Percentiles rank a stretch among this genome's conserved stretches.
Evolutionary conservation across 2,113 vertebrate genomes (phyloP).

Genomic region (Phrynosoma platyrhinos): DNA sequence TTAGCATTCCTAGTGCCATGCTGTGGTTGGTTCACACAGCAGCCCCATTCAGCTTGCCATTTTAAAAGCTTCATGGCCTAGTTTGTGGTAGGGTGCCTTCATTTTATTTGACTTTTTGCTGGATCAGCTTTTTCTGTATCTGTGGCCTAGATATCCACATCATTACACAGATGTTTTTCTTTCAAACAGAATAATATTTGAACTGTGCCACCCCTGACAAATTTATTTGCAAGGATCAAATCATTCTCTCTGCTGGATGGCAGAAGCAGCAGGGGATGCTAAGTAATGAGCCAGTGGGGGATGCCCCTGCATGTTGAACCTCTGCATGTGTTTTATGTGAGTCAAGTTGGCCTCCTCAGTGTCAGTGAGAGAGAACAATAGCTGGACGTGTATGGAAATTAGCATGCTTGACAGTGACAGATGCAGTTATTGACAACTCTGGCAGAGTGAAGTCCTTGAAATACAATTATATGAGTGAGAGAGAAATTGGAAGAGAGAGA

Average conservation of each 20-base stretch:
- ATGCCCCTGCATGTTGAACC: constrained; percentile 50
- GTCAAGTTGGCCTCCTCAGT: constrained; percentile 44
- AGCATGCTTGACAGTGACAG: constrained; percentile 54
- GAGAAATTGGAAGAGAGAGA: background rate
- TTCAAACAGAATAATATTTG: constrained; percentile 30
- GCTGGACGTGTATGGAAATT: constrained; percentile 45
- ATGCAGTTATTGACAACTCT: constrained; percentile 51
- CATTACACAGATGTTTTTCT: constrained; percentile 33
- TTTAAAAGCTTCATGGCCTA: constrained; percentile 53
- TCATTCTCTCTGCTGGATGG: constrained; percentile 36
- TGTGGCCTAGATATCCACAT: constrained; percentile 45
- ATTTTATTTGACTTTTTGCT: constrained; percentile 36
- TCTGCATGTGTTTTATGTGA: constrained; percentile 49
- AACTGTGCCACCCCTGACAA: constrained; percentile 23
- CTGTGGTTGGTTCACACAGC: constrained; percentile 40
- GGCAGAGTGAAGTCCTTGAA: constrained; percentile 53
- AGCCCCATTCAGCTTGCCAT: constrained; percentile 41
- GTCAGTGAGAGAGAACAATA: constrained; percentile 42
- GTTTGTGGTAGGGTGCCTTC: constrained; percentile 59
- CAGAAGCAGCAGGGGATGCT: constrained; percentile 45
- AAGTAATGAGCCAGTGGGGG: constrained; percentile 47
- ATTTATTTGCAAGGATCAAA: constrained; percentile 48
- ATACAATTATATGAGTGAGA: constrained; percentile 22
- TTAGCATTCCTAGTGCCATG: constrained; percentile 40
- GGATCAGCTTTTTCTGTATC: constrained; percentile 45